Base-by-base conservation (phyloP, 2,113 vertebrate genomes). In the Larimichthys polyactis region DNA sequence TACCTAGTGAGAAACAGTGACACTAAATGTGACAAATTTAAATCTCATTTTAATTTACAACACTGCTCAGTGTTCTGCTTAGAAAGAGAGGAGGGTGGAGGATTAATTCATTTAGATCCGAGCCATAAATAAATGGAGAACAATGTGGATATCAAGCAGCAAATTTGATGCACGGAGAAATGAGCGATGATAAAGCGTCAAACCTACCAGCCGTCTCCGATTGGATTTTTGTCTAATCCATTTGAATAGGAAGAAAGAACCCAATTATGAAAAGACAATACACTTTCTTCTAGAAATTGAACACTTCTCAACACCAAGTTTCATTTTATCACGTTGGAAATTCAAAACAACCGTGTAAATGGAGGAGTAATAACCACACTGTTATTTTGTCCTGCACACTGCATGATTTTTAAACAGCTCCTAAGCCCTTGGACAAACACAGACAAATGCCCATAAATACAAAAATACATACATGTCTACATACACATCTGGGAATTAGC, bases 261-360 rank as follows among this genome's bases (percentile, higher is more conserved):
- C 69, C 76, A 86, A 88, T 90, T 66, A 88, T 62, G 17, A 81
- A 40, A 73, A 84, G 57, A 88, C 86, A 83, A 86, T 64, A 67
- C 52, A 43, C 5, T 86, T 72, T 88, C 58, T 79, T 79, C 58
- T 40, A 43, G 57, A 83, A 82, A 83, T 3, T 78, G 60, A 83
- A 77, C 80, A 85, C 57, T 76, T 54, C 5, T 63, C 63, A 29
- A 63, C 60, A 74, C 29, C 40, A 83, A 78, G 63, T 85, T 85
- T 87, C 9, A 55, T 83, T 83, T 64, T 17, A 54, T 75, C 62
- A 54, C 75, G 51, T 12, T 36, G n/a, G 43, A 69, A 46, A 66
- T 62, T 82, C 27, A 82, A 63, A 87, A 77, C 43, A 68, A 52
- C 69, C 49, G 49, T 71, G 49, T 82, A 82, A 87, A 80, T 77